Conservation (phyloP, 1,140 invertebrate species). For the Halyomorpha halys region DNA sequence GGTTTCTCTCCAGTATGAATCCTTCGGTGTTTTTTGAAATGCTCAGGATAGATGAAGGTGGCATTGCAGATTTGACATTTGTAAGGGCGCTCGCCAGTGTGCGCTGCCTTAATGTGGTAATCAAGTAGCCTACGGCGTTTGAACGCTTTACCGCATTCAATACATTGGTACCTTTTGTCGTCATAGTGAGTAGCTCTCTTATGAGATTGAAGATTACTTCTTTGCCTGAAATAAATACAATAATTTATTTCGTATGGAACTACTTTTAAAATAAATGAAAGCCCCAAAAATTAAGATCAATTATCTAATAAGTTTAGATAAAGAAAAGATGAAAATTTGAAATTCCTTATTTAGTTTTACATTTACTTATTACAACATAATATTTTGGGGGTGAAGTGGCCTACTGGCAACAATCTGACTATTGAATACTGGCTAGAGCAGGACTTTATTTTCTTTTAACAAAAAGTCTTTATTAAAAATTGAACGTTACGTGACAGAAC, state of each 20-base stretch:
- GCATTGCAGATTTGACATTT: constrained; percentile 61
- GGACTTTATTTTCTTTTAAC: too few relatives aligned
- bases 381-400: too few relatives aligned
- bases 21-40: constrained; percentile 68
- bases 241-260: too few relatives aligned
- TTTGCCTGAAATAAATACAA: constrained; percentile 47
- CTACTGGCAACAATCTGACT: too few relatives aligned
- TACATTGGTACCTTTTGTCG: constrained; percentile 59
- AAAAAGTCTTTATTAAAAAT: too few relatives aligned
- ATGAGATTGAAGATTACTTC: constrained; percentile 68
- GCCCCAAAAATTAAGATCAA: not conserved
- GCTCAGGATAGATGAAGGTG: constrained; percentile 72
- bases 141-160: constrained; percentile 58
- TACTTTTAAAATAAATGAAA: too few relatives aligned
- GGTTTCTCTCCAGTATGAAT: constrained; percentile 73
- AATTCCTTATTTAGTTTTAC: too few relatives aligned
- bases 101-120: constrained; percentile 69
- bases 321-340: too few relatives aligned
- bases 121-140: constrained; percentile 61
- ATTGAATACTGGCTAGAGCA: too few relatives aligned
- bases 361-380: too few relatives aligned
- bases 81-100: constrained; percentile 66
- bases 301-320: not conserved
- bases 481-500: too few relatives aligned
- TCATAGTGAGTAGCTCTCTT: constrained; percentile 66